Conservation (phyloP, 2,797 vertebrate species). For the Rhabdomys pumilio region DNA sequence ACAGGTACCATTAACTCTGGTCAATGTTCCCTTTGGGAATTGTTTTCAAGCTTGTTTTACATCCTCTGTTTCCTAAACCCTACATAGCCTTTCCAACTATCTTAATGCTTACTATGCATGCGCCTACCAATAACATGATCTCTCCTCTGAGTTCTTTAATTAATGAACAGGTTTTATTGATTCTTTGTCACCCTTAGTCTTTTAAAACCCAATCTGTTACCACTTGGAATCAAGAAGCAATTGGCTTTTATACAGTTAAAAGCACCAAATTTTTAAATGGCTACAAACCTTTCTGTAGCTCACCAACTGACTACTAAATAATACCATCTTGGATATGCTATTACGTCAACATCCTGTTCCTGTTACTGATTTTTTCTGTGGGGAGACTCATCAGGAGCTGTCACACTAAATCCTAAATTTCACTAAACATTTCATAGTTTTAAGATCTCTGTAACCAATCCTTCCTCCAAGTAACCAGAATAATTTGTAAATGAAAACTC, state of each 20-base stretch:
- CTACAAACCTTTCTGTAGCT: neutral
- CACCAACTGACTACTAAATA: neutral
- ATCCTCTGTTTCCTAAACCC: slow-evolving; percentile 23
- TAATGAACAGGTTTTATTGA: slow-evolving; percentile 41
- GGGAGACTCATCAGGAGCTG: neutral
- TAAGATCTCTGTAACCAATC: neutral
- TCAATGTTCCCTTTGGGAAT: neutral
- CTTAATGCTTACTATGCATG: neutral
- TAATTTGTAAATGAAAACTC: neutral
- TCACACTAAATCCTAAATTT: neutral
- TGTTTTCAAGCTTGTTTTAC: slow-evolving; percentile 9
- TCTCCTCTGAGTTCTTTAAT: slow-evolving; percentile 33
- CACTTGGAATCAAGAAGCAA: slow-evolving; percentile 25
- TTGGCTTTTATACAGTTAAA: slow-evolving; percentile 10
- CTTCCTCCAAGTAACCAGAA: neutral
- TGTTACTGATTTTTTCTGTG: neutral
- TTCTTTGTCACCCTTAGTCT: neutral
- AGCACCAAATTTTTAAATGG: neutral
- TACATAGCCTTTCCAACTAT: neutral
- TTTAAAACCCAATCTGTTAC: slow-evolving; percentile 34
- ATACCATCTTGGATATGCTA: neutral
- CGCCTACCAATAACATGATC: neutral
- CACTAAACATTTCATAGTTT: neutral
- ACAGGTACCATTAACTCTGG: neutral
- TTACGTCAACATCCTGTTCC: neutral